Base-by-base conservation (phyloP, 2,888 invertebrate genomes). In the Ligdia adustata region DNA sequence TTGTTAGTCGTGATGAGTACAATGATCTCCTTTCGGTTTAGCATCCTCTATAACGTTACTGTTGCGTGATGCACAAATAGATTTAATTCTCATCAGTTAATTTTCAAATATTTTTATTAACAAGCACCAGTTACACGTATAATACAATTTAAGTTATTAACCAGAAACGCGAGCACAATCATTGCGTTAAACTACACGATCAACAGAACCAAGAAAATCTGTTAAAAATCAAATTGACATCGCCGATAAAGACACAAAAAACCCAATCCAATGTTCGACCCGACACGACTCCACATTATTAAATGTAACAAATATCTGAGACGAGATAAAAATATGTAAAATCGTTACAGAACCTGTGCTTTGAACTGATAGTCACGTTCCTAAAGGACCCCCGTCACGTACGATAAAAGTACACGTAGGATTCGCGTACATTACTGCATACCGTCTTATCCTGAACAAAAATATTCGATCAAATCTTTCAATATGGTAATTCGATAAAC, bases 341-440 rank as follows among this genome's bases (percentile, higher is more conserved):
- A 20, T 15, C 11, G 31, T 12, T 20, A 3, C 11, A n/a, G 27
- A 43, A n/a, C 13, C 32, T 14, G 45, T 14, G 39, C 14, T 39
- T 44, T 33, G n/a, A 33, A 14, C 24, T 15, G 7, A 28, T 15
- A 38, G 45, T 45, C 45, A 45, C 45, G 45, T 33, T 12, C 20
- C 9, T 14, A n/a, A 20, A 20, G 26, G 28, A 39, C n/a, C 38
- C 28, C 22, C 27, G 20, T 9, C 14, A 28, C 28, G 27, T 42
- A 13, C 18, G n/a, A 12, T 18, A 15, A 9, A 32, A 3, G 32
- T 32, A 14, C 20, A 16, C 14, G 13, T 22, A 24, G 6, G 22
- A 16, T 34, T 34, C 34, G 11, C 14, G 22, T 13, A 16, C 7
- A 15, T 40, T 32, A 13, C 5, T 4, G 20, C 22, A 11, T 24